Evolutionary conservation across 2,888 invertebrate species (phyloP).

Genomic region (Gymnocheta viridis): DNA sequence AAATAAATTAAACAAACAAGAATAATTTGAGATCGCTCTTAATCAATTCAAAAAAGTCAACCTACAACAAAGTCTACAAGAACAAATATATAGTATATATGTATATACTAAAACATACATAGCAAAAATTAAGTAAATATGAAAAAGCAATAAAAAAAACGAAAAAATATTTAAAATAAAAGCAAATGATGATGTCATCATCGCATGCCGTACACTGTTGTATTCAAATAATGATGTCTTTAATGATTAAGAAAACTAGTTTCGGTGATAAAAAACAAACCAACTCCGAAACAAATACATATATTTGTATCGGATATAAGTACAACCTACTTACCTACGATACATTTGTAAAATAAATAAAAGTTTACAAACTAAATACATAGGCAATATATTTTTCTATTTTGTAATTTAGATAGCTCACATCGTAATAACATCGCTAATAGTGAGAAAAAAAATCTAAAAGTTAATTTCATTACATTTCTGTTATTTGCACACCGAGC

Average conservation of each 20-base stretch:
- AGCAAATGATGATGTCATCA: slow-evolving; percentile 69
- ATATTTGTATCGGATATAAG: neutral
- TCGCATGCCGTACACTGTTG: slow-evolving; percentile 13
- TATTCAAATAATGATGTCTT: slow-evolving; percentile 43
- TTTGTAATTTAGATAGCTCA: slow-evolving; percentile 15
- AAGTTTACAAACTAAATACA: neutral
- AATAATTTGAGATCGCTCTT: neutral
- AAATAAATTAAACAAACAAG: slow-evolving; percentile 14
- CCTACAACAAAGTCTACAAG: neutral
- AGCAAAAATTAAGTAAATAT: slow-evolving; percentile 16
- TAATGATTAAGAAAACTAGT: slow-evolving; percentile 55
- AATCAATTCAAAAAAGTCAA: slow-evolving; percentile 1
- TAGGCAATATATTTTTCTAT: slow-evolving; percentile 8
- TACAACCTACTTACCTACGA: neutral
- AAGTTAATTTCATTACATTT: slow-evolving; percentile 1
- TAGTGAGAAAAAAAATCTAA: neutral
- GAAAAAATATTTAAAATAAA: slow-evolving; percentile 56
- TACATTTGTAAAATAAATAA: slow-evolving; percentile 9
- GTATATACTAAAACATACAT: neutral
- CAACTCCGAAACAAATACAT: neutral
- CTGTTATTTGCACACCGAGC: neutral
- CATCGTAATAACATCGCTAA: neutral
- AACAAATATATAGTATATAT: neutral
- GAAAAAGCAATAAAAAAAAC: slow-evolving; percentile 9
- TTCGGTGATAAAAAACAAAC: slow-evolving; percentile 31